Evolutionary conservation across 2,888 invertebrate genomes (phyloP), one percentile per base, ranked within the genome.

Genomic region (Apotomis turbidana): DNA sequence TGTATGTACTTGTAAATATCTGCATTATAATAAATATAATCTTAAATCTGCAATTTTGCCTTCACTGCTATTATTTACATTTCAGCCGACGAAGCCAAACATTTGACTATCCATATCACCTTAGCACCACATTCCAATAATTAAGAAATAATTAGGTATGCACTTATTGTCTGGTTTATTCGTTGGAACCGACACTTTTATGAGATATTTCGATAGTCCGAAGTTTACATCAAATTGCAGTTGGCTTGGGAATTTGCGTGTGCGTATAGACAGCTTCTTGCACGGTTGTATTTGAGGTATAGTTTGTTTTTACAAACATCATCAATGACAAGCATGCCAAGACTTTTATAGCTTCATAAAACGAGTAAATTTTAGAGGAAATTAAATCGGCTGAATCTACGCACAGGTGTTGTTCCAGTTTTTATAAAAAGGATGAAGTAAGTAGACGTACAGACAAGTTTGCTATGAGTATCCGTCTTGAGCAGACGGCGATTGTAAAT

Each of bases 221-320:
- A 49, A 68, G 41, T 5, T 46, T 55, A 27, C 55, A 36, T 27
- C 13, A 69, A 55, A 49, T 15, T 49, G 69, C n/a, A 69, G 58
- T 51, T 46, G 12, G 8, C 10, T 0, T 58, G 38, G 51, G 15
- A 57, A 67, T 61, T 71, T 27, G 67, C 67, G 55, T 67, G 55
- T 63, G 63, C 63, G 58, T 57, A 49, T n/a, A 51, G 13, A 49
- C 12, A 51, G 58, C 51, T 58, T 62, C 46, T 70, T 49, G 63
- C 36, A 57, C 54, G 55, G 57, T 70, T 58, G 8, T 63, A 63
- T 70, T 70, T 58, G 51, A 38, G 57, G 57, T 57, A 62, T 61
- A 12, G 55, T 69, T 62, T 69, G 51, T 70, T 70, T 70, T 70
- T 58, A 58, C 58, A 63, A 46, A 52, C 70, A 70, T 70, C 63